Evolutionary conservation across 1,140 invertebrate species (phyloP), one percentile per base, ranked within the genome.

Genomic region (Bombus consobrinus): DNA sequence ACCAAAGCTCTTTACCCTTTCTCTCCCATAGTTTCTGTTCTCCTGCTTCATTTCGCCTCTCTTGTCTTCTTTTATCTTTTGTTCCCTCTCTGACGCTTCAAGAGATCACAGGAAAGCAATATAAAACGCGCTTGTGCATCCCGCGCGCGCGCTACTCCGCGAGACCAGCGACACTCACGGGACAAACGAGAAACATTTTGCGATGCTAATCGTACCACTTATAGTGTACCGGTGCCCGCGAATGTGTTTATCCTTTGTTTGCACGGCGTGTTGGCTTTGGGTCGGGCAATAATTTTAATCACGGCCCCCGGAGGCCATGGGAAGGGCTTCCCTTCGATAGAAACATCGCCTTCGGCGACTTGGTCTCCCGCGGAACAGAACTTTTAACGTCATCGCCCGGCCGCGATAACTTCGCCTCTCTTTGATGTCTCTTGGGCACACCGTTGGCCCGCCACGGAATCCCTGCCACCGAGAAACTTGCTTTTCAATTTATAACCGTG

Each of bases 31-130:
- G 71, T 68, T 73, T 87, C 81, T 89, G 74, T 59, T 80, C 53
- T 71, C 59, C 53, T 34, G 59, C 62, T 28, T 43, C 39, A 41
- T 34, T 62, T 80, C 59, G 85, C 18, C 78, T 71, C 62, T n/a
- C 64, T 39, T 37, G 47, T n/a, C 22, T n/a, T 77, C 9, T 47
- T 68, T 73, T 57, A 25, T 8, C 68, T 18, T 73, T 53, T 47
- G n/a, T 68, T 34, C 62, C 10, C 59, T 62, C 59, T 32, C 18
- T n/a, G n/a, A 10, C 12, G 15, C 13, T 77, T 28, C 32, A 25
- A 39, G 83, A 88, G 89, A 90, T 90, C 89, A 88, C 78, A 90
- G 86, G 72, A 87, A 90, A 90, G 89, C 86, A 90, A 90, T 90
- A 88, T 90, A 88, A 90, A 90, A 90, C 75, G 74, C 78, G 66